Base-by-base conservation (phyloP, 2,113 vertebrate species). In the Mellivora capensis region DNA sequence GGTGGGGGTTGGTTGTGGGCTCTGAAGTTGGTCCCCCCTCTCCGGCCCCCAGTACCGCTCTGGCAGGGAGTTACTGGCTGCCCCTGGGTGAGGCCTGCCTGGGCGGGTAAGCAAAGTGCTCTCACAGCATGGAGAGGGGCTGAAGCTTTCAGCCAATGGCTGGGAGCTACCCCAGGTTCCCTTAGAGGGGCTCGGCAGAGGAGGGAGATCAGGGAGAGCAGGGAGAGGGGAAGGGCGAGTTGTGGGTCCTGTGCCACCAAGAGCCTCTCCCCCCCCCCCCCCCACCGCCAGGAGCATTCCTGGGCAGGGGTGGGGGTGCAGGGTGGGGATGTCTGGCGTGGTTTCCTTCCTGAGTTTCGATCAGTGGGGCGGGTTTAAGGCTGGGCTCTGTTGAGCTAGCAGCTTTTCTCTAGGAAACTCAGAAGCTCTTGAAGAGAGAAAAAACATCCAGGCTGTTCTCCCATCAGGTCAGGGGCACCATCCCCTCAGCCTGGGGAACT, bases 331-430 rank as follows among this genome's bases (percentile, higher is more conserved):
- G 1, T 21, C 64, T 74, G 29, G 21, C 17, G 3, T 82, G 47
- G 34, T 39, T 90, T 97, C 90, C 61, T 93, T 84, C 39, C 71
- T 0, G 13, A 97, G 94, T 97, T 97, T 98, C 44, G 11, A 91
- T 97, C 93, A 34, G n/a, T 27, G 47, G 71, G 76, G 81, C 11
- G 29, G 83, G 81, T 85, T 85, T 90, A 79, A 92, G 87, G 76
- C 37, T 79, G 81, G 87, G 88, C 13, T 31, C n/a, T 82, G 88
- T 37, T 69, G 85, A 95, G 72, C 15, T 18, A 42, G 62, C 71
- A 93, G 86, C 21, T 93, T 90, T 94, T 92, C 54, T 67, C 94
- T 17, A 69, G 85, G 91, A 95, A 97, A 76, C 42, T 27, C 0
- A 4, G 77, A 52, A 95, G 80, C 76, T 93, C 49, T 87, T 44